phyloP scores from a whole-genome alignment of 2,113 vertebrate genomes.

The Xiphophorus maculatus region DNA sequence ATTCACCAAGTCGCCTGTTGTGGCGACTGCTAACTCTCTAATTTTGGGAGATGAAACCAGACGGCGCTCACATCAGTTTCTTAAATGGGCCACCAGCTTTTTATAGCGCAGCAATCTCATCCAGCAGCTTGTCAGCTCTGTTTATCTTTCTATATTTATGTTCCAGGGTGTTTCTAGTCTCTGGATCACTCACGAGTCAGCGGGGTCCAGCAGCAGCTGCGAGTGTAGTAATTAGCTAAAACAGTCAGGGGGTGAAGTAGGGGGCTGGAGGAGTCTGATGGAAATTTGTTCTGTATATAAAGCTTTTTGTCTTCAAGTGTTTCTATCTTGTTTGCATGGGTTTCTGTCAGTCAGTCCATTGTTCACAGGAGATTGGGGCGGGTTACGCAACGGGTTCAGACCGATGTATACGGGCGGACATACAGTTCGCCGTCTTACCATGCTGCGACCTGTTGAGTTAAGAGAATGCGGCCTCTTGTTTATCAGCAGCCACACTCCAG shows the following conservation, averaged over 20 bases:
- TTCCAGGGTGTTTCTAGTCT: constrained; percentile 40
- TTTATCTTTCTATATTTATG: constrained; percentile 68
- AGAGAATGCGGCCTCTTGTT: constrained; percentile 62
- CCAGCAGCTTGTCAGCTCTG: constrained; percentile 48
- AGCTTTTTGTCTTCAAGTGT: constrained; percentile 13
- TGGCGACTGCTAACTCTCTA: constrained; percentile 23
- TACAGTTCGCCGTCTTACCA: constrained; percentile 45
- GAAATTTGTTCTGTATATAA: constrained; percentile 1
- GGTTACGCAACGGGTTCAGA: constrained; percentile 43
- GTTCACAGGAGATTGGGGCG: constrained; percentile 25
- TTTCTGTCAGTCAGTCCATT: constrained; percentile 39
- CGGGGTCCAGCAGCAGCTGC: constrained; percentile 32
- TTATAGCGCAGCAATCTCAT: constrained; percentile 56
- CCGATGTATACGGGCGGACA: constrained; percentile 46
- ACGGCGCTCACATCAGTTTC: constrained; percentile 25
- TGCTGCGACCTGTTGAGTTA: constrained; percentile 49
- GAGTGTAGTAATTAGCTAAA: constrained; percentile 7
- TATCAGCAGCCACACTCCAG: constrained; percentile 37
- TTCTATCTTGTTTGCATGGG: constrained; percentile 23
- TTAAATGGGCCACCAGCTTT: constrained; percentile 51
- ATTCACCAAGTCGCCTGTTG: constrained; percentile 2
- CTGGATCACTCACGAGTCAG: constrained; percentile 21
- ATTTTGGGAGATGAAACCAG: constrained; percentile 30
- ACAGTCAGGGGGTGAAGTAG: background rate
- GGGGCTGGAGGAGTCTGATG: background rate